These are phyloP conservation scores for Marronus borbonicus DNA, from an alignment of 2,888 invertebrate genomes.

Conservation along the genomic window DNA sequence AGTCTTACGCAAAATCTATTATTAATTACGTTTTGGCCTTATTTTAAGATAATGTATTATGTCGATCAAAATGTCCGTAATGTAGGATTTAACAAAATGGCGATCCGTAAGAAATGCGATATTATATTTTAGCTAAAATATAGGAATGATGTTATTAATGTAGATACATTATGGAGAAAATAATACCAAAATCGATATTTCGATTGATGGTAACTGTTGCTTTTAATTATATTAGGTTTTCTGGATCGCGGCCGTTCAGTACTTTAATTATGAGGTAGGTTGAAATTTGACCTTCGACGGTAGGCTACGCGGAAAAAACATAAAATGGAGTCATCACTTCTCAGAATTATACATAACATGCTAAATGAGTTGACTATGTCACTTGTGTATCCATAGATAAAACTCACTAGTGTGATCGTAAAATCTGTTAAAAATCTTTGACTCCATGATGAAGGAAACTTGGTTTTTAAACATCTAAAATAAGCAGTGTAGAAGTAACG, in stretches of 20 bases:
- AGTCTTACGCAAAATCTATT: slow-evolving; percentile 2
- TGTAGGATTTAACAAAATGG: slow-evolving; percentile 27
- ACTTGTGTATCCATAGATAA: neutral
- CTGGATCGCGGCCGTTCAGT: slow-evolving; percentile 11
- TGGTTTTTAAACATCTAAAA: too few species aligned
- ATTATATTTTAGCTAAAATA: neutral
- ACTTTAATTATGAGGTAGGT: slow-evolving; percentile 32
- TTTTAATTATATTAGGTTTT: slow-evolving; percentile 31
- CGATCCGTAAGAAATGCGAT: neutral
- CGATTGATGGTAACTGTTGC: neutral
- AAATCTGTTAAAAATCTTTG: too few species aligned
- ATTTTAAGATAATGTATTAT: slow-evolving; percentile 15
- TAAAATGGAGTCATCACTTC: too few species aligned
- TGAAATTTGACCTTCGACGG: slow-evolving; percentile 7
- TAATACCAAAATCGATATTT: slow-evolving; percentile 27
- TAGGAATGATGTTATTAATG: neutral
- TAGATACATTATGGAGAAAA: slow-evolving; percentile 11
- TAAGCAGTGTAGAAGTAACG: too few species aligned
- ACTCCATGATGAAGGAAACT: too few species aligned
- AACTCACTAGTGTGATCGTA: too few species aligned
- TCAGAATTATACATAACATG: too few species aligned
- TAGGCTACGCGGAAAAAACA: neutral
- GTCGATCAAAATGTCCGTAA: slow-evolving; percentile 8
- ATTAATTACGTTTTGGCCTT: slow-evolving; percentile 16
- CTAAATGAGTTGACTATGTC: neutral